These are phyloP conservation scores for Coptotermes formosanus DNA, from an alignment of 1,140 invertebrate genomes.

Conservation along the genomic window DNA sequence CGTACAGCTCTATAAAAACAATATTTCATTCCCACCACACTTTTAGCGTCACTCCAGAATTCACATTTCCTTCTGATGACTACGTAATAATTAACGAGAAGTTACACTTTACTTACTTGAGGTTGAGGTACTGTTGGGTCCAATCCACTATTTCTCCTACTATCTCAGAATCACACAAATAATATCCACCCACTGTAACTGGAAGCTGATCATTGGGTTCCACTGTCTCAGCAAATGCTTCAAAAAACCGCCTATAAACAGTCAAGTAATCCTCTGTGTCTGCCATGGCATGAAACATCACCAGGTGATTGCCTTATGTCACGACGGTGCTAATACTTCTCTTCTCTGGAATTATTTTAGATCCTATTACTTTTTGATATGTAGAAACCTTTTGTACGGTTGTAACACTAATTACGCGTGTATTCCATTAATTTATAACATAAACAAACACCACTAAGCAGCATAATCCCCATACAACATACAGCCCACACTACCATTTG, in stretches of 20 bases:
- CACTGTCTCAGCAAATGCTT: conserved; percentile 63
- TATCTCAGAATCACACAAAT: conserved; percentile 66
- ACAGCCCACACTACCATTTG: background rate
- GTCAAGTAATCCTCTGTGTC: conserved; percentile 57
- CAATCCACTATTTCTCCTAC: conserved; percentile 75
- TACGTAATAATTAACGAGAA: background rate
- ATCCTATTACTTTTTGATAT: background rate
- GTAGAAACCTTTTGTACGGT: background rate
- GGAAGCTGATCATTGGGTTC: conserved; percentile 71
- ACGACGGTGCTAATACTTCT: no score
- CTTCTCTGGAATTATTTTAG: background rate
- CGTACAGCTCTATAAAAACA: no score
- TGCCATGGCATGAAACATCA: conserved; percentile 21
- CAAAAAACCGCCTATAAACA: conserved; percentile 66
- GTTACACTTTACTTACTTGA: conserved; percentile 61
- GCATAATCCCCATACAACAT: no score
- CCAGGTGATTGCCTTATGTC: background rate
- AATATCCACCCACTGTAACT: conserved; percentile 65
- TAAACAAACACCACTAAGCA: background rate
- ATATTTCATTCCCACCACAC: no score
- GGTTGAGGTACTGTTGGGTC: conserved; percentile 71
- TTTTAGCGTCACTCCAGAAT: background rate
- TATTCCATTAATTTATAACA: background rate
- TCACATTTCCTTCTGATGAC: background rate
- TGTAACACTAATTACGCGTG: background rate